These are phyloP conservation scores for Gnathochromis pfefferi DNA, from an alignment of 2,113 vertebrate genomes.

Conservation along the genomic window DNA sequence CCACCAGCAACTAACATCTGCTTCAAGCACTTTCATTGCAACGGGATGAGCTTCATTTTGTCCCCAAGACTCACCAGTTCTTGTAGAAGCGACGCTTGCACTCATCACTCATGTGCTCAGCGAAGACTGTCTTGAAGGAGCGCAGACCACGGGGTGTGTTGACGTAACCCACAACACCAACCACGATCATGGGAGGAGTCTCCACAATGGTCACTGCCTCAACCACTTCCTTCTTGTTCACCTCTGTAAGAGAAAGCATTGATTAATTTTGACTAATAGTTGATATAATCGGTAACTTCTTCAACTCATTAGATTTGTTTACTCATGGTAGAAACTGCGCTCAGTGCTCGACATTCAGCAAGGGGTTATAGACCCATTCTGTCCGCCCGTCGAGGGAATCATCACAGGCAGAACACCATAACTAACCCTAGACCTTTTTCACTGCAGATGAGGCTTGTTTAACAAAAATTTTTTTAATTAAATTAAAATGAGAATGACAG, in stretches of 20 bases:
- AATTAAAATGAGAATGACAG: neutral
- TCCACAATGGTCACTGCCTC: slow-evolving; percentile 95
- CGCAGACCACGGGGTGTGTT: slow-evolving; percentile 90
- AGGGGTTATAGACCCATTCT: slow-evolving; percentile 55
- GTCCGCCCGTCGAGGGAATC: slow-evolving; percentile 78
- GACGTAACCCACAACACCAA: slow-evolving; percentile 89
- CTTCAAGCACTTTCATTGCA: neutral
- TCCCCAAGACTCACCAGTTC: slow-evolving; percentile 82
- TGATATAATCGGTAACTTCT: neutral
- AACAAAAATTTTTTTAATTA: accelerated
- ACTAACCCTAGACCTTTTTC: neutral
- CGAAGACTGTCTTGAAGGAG: slow-evolving; percentile 92
- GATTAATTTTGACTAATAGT: no score
- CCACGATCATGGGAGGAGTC: slow-evolving; percentile 93
- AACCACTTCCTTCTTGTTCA: slow-evolving; percentile 98
- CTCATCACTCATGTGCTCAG: slow-evolving; percentile 95
- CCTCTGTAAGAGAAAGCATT: slow-evolving; percentile 70
- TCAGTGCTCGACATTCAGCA: slow-evolving; percentile 81
- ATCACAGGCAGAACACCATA: slow-evolving; percentile 60
- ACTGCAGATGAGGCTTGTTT: accelerated
- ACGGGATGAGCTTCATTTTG: accelerated
- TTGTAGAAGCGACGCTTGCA: slow-evolving; percentile 98
- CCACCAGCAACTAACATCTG: slow-evolving; percentile 42
- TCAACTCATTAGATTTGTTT: accelerated
- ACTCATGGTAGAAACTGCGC: neutral